A percentile compares a stretch with the other conserved stretches of the same genome.
Evolutionary conservation across 2,797 vertebrate species (phyloP).

Genomic region (Okamejei kenojei): DNA sequence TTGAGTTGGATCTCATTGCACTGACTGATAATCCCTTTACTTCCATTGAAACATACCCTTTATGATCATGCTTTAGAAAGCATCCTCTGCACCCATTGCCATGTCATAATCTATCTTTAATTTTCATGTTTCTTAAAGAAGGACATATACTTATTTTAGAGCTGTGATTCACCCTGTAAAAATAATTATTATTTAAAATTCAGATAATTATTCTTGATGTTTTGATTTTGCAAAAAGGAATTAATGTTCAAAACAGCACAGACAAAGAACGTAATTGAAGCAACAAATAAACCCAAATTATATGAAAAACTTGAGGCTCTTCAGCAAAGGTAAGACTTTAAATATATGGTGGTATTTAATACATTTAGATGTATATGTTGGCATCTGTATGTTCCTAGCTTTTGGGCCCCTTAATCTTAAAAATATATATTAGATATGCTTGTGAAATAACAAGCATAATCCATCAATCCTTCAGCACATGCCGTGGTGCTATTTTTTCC

Average conservation of each 20-base stretch:
- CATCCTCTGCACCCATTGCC: not conserved
- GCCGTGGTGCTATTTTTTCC: not conserved
- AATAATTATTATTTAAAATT: not conserved
- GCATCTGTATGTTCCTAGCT: not conserved
- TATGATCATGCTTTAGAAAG: not conserved
- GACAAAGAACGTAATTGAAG: slow-evolving; percentile 67
- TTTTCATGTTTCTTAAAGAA: not conserved
- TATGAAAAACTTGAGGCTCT: slow-evolving; percentile 67
- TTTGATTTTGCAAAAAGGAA: slow-evolving; percentile 50
- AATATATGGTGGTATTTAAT: not conserved
- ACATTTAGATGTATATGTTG: not conserved
- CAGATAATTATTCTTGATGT: not conserved
- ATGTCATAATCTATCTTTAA: not conserved
- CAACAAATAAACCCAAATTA: slow-evolving; percentile 61
- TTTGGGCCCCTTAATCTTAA: not conserved
- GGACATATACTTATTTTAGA: not conserved
- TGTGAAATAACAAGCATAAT: not conserved
- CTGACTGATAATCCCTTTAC: too few species aligned
- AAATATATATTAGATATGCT: not conserved
- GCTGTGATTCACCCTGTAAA: not conserved
- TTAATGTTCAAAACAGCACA: slow-evolving; percentile 63
- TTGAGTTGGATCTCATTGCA: too few species aligned
- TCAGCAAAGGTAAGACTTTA: slow-evolving; percentile 58
- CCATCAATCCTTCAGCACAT: not conserved
- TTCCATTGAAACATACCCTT: not conserved